Conservation (phyloP, 2,888 invertebrate species). For the Drosophila robusta region DNA sequence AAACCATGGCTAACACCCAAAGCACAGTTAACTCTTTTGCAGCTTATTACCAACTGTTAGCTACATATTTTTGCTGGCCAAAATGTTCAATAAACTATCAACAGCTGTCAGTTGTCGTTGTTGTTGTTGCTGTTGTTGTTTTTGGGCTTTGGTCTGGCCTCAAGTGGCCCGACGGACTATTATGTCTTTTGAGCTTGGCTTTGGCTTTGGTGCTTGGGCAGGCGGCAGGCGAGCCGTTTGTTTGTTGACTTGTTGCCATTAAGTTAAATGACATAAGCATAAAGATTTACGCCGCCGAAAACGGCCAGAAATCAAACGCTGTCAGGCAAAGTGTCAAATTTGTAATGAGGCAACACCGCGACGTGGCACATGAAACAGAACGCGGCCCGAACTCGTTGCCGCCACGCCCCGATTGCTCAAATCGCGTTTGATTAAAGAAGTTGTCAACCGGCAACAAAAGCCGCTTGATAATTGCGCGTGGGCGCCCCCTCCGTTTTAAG, state of each 20-base stretch:
- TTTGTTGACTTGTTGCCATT: conserved; percentile 65
- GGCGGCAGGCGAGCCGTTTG: conserved; percentile 21
- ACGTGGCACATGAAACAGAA: conserved; percentile 35
- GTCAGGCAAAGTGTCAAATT: conserved; percentile 81
- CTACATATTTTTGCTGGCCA: conserved; percentile 20
- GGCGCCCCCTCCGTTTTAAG: conserved; percentile 43
- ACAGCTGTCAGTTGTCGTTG: conserved; percentile 49
- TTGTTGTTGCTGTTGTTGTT: no score
- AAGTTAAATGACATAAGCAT: conserved; percentile 83
- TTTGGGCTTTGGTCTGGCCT: conserved; percentile 28
- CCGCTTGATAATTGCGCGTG: conserved; percentile 71
- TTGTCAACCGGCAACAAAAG: conserved; percentile 70
- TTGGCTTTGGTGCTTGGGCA: conserved; percentile 1
- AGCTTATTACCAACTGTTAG: conserved; percentile 13
- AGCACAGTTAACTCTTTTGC: conserved; percentile 20
- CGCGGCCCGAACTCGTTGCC: conserved; percentile 1
- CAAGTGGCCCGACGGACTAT: conserved; percentile 19
- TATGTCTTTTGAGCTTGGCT: conserved; percentile 33
- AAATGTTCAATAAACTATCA: conserved; percentile 60
- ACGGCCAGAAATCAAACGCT: conserved; percentile 65
- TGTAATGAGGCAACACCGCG: conserved; percentile 64
- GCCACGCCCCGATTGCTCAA: conserved; percentile 64
- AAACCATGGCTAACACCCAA: conserved; percentile 9
- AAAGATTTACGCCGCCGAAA: conserved; percentile 66
- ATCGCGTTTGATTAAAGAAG: conserved; percentile 75